Evolutionary conservation across 2,113 vertebrate species (phyloP), one percentile per base, ranked within the genome.

Genomic region (Microcebus griseorufus): DNA sequence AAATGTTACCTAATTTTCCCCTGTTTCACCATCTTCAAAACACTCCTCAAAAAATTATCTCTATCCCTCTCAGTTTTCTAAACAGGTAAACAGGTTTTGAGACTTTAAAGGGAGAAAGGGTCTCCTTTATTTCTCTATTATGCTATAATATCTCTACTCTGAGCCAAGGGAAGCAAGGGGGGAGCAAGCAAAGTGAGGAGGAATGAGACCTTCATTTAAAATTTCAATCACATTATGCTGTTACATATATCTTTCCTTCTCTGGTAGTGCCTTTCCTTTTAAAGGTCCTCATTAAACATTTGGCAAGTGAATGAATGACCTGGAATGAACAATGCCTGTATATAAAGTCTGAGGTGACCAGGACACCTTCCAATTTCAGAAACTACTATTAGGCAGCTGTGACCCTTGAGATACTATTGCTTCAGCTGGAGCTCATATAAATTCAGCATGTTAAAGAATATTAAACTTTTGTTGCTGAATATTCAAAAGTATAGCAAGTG

Each of bases 371-470:
- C 96, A 97, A 94, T 90, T 96, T 96, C 95, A 84, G 95, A 83
- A 95, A 95, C 65, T 53, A 75, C 60, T 64, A 55, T 96, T 89
- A 88, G 79, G 92, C 97, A 97, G 93, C 97, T 98, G 97, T 97
- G 97, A 96, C 95, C 95, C 83, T 81, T 53, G 86, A 86, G 34
- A 62, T 70, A 88, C 48, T 29, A 34, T 72, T 45, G 83, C 92
- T 95, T 97, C 96, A 97, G 96, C 97, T 97, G 96, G 79, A 92
- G 82, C 87, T 93, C 83, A 94, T 87, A 91, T 87, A 95, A 97
- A 98, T 98, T 97, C 97, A 97, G 75, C 48, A 5, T 48, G 75
- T 60, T 65, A 79, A 94, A 94, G 64, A 80, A 80, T 60, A 82
- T 22, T 88, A 79, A 94, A 92, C 79, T 93, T 96, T 86, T 89